Percentiles rank a stretch among this genome's conserved stretches.
Evolutionary conservation across 2,113 vertebrate species (phyloP).

Genomic region (Crotalus tigris): DNA sequence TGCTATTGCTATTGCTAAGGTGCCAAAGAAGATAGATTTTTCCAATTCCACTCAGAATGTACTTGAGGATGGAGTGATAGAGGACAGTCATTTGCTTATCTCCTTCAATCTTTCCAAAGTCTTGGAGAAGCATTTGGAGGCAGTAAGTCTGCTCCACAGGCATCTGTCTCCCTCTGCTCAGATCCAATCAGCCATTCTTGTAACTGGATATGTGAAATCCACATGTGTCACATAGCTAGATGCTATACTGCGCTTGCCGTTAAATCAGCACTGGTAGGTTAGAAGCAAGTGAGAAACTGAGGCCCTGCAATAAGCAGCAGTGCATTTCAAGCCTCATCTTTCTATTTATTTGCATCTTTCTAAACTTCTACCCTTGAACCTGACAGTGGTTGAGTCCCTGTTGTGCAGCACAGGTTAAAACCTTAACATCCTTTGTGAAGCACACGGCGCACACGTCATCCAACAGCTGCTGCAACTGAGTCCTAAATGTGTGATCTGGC

Average conservation of each 20-base stretch:
- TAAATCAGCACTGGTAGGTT: neutral
- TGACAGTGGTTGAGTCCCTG: neutral
- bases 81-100: neutral
- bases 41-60: neutral
- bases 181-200: neutral
- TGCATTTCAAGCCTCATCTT: neutral
- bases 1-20: too few species aligned
- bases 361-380: neutral
- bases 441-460: neutral
- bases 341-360: neutral
- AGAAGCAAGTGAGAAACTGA: neutral
- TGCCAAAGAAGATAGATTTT: neutral
- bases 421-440: neutral
- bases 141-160: too few species aligned
- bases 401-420: neutral
- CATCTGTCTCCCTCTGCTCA: neutral
- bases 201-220: neutral
- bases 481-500: conserved; percentile 4
- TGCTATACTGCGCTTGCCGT: neutral
- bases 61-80: neutral
- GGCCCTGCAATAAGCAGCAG: neutral
- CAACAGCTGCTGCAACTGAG: neutral
- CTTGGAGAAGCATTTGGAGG: neutral
- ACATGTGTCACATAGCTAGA: neutral
- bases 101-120: neutral